These are phyloP conservation scores for Ceratotherium simum DNA, from an alignment of 2,113 vertebrate genomes.

Conservation along the genomic window DNA sequence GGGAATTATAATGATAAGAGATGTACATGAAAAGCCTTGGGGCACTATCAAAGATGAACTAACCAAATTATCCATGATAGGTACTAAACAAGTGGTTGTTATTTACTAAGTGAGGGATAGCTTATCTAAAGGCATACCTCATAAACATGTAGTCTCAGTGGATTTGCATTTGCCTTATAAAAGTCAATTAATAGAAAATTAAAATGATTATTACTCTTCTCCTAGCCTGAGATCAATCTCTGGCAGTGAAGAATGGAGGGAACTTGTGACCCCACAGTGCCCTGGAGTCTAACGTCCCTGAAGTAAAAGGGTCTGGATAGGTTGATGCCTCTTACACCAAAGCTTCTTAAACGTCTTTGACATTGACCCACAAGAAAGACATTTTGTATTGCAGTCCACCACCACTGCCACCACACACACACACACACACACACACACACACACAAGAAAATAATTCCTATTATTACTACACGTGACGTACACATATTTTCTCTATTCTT, in stretches of 20 bases:
- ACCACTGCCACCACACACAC: not conserved
- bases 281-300: not conserved
- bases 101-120: not conserved
- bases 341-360: not conserved
- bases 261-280: not conserved
- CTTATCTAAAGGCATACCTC: conserved; percentile 18
- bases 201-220: not conserved
- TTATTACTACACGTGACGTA: not conserved
- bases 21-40: not conserved
- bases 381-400: not conserved
- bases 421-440: not conserved
- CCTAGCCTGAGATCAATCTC: not conserved
- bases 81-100: conserved; percentile 2
- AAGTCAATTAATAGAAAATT: conserved; percentile 41
- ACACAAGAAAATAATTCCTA: conserved; percentile 31
- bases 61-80: not conserved
- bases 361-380: not conserved
- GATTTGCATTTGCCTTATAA: conserved; percentile 34
- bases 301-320: not conserved
- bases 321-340: not conserved
- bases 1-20: not conserved
- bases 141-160: conserved; percentile 39
- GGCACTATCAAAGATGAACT: not conserved
- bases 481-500: not conserved
- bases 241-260: conserved; percentile 9